These are phyloP conservation scores for Hylaeus volcanicus DNA, from an alignment of 1,140 invertebrate species.

Conservation along the genomic window DNA sequence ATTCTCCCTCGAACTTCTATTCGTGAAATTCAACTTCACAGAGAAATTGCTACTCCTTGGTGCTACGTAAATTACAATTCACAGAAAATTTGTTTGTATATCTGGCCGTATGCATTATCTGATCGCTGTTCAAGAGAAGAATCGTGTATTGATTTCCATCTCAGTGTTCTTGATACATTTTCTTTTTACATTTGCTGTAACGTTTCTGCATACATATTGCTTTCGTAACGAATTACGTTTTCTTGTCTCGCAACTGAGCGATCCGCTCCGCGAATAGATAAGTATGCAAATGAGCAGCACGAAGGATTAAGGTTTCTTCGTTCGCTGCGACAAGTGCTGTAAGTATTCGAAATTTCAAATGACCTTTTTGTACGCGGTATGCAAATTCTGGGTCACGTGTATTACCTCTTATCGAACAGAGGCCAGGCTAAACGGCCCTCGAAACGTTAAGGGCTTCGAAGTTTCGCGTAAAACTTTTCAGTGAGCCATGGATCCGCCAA, in stretches of 20 bases:
- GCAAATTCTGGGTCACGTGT: background rate
- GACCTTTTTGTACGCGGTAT: background rate
- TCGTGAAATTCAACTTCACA: too few relatives aligned
- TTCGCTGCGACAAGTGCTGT: background rate
- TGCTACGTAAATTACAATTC: too few relatives aligned
- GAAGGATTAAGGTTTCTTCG: background rate
- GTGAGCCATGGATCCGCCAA: background rate
- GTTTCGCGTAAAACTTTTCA: background rate
- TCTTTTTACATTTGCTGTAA: too few relatives aligned
- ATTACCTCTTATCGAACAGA: background rate
- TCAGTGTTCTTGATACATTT: too few relatives aligned
- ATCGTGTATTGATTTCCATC: too few relatives aligned
- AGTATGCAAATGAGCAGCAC: background rate
- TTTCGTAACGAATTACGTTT: too few relatives aligned
- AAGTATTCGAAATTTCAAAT: background rate
- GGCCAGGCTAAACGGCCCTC: background rate
- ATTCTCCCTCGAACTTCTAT: too few relatives aligned
- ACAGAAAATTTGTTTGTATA: too few relatives aligned
- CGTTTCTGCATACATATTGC: too few relatives aligned
- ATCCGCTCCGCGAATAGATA: background rate
- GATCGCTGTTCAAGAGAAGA: too few relatives aligned
- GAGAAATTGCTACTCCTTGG: too few relatives aligned
- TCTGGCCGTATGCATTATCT: too few relatives aligned
- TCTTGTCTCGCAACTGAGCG: background rate
- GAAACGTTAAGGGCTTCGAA: background rate